phyloP scores from a whole-genome alignment of 1,140 invertebrate species.

The Eriosoma lanigerum region DNA sequence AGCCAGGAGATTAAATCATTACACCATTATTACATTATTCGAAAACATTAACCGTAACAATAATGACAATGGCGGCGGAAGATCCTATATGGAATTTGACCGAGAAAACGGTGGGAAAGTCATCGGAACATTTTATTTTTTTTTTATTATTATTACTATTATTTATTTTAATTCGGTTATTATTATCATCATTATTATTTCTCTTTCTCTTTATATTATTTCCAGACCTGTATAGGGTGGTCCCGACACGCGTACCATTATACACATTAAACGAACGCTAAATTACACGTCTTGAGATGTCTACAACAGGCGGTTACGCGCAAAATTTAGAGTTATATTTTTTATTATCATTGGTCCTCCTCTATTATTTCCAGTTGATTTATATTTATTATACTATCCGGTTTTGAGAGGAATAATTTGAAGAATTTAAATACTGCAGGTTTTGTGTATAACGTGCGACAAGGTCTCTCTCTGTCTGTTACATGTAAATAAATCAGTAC shows the following conservation, averaged over 20 bases:
- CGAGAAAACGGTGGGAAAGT: constrained; percentile 48
- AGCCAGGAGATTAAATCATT: constrained; percentile 47
- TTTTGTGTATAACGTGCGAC: neutral
- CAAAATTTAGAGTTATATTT: neutral
- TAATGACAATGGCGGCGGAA: neutral
- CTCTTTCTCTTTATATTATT: neutral
- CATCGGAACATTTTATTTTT: constrained; percentile 5
- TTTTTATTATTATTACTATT: neutral
- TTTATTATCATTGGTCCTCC: neutral
- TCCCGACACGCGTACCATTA: constrained; percentile 19
- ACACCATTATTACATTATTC: constrained; percentile 45
- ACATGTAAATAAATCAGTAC: constrained; percentile 19
- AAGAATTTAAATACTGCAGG: neutral
- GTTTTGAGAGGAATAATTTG: neutral
- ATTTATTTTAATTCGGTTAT: constrained; percentile 30
- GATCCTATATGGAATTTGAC: constrained; percentile 20
- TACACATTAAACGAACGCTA: neutral
- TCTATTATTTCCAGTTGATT: constrained; percentile 2
- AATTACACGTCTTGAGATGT: neutral
- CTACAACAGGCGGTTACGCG: neutral
- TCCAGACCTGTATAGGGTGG: neutral
- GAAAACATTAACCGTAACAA: constrained; percentile 50
- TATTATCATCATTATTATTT: neutral
- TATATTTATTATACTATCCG: neutral
- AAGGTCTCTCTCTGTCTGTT: neutral